Evolutionary conservation across 2,888 invertebrate species (phyloP).

Genomic region (Heliconius erato): DNA sequence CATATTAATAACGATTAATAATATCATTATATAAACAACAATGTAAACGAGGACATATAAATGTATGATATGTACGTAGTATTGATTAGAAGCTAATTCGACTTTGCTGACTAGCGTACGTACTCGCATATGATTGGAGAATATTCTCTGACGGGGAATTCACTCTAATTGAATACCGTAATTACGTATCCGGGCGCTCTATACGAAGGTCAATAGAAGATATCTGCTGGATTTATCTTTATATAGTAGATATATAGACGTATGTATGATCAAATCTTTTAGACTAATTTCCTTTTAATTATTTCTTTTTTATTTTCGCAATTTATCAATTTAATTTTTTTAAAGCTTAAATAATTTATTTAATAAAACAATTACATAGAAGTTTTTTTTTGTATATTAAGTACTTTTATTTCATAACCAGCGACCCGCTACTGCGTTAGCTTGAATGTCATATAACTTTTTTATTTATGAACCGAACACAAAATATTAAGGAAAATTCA

Average conservation of each 20-base stretch:
- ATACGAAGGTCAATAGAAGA: conserved; percentile 30
- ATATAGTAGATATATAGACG: background rate
- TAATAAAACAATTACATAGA: background rate
- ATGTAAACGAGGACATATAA: background rate
- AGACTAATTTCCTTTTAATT: background rate
- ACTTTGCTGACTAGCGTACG: conserved; percentile 40
- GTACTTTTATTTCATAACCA: too few relatives aligned
- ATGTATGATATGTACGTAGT: background rate
- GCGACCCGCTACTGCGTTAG: too few relatives aligned
- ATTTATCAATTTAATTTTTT: background rate
- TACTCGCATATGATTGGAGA: conserved; percentile 37
- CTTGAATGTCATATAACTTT: too few relatives aligned
- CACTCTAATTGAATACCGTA: conserved; percentile 46
- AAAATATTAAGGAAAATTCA: too few relatives aligned
- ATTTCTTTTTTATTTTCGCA: background rate
- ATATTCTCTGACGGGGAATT: conserved; percentile 36
- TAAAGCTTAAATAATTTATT: background rate
- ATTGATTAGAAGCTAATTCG: conserved; percentile 48
- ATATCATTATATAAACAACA: background rate
- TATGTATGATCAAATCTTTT: background rate
- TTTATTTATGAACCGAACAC: too few relatives aligned
- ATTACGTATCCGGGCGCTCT: conserved; percentile 37
- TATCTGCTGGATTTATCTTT: conserved; percentile 18
- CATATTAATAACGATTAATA: too few relatives aligned
- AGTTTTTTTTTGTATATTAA: too few relatives aligned